These are phyloP conservation scores for Cotesia typhae DNA, from an alignment of 1,140 invertebrate genomes.

Conservation along the genomic window DNA sequence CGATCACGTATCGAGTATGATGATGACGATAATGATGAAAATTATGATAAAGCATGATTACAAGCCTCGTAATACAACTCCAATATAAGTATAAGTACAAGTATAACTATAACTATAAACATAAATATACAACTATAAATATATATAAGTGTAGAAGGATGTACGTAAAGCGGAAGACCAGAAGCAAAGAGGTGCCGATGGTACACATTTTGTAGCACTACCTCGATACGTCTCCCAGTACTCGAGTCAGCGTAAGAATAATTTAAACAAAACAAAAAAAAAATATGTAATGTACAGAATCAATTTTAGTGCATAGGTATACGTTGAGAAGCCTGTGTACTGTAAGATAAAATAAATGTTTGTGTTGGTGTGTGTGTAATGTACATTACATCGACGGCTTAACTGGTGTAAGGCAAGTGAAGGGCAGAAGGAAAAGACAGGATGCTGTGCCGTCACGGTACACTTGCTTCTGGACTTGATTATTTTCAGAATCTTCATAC, in stretches of 20 bases:
- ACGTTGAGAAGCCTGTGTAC: background rate
- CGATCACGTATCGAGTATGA: background rate
- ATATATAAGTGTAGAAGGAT: conserved; percentile 33
- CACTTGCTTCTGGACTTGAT: conserved; percentile 57
- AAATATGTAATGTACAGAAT: no score
- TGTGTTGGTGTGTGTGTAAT: conserved; percentile 10
- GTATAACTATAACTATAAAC: background rate
- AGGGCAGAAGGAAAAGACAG: conserved; percentile 31
- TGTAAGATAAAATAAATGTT: conserved; percentile 4
- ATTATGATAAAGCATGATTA: conserved; percentile 30
- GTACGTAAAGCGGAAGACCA: conserved; percentile 46
- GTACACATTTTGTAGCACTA: no score
- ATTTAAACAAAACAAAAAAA: no score
- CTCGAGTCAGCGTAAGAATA: no score
- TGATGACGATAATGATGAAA: conserved; percentile 36
- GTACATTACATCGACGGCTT: conserved; percentile 10
- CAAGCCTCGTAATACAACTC: conserved; percentile 4
- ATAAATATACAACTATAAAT: no score
- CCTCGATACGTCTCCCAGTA: no score
- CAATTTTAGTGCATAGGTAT: background rate
- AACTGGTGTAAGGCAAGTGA: background rate
- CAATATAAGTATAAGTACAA: no score
- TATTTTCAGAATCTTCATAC: no score
- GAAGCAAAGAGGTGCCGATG: conserved; percentile 32
- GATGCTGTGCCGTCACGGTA: conserved; percentile 60